Percentiles rank a stretch among this genome's conserved stretches.
Evolutionary conservation across 2,888 invertebrate genomes (phyloP).

Genomic region (Synanthedon myopaeformis): DNA sequence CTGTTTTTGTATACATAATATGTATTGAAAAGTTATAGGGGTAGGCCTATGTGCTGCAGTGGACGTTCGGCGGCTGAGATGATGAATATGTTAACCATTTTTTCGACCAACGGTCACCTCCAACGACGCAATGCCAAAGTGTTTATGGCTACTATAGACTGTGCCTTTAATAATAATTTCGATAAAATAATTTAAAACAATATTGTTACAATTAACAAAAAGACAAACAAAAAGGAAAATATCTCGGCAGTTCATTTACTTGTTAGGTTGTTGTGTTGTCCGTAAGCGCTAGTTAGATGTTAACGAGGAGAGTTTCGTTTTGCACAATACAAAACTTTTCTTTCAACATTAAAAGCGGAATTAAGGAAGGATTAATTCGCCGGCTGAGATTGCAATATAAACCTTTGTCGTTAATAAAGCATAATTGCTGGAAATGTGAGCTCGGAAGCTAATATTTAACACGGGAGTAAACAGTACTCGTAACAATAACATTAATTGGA

Average conservation of each 20-base stretch:
- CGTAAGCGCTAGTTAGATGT: conserved; percentile 21
- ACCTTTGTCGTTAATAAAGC: conserved; percentile 14
- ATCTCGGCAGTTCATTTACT: conserved; percentile 25
- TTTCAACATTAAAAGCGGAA: conserved; percentile 33
- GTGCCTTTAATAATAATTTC: too few relatives aligned
- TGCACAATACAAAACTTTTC: conserved; percentile 35
- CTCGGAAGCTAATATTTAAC: conserved; percentile 9
- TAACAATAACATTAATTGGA: neutral
- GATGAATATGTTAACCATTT: too few relatives aligned
- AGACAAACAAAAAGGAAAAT: conserved; percentile 19
- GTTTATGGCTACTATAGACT: too few relatives aligned
- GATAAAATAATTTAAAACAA: too few relatives aligned
- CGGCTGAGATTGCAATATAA: conserved; percentile 28
- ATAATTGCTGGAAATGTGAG: conserved; percentile 13
- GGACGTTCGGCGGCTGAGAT: too few relatives aligned
- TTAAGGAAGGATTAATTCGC: conserved; percentile 35
- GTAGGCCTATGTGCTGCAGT: too few relatives aligned
- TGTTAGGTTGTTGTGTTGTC: conserved; percentile 29
- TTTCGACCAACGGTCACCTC: too few relatives aligned
- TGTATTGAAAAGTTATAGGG: too few relatives aligned
- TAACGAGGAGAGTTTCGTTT: conserved; percentile 16
- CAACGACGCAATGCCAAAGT: too few relatives aligned
- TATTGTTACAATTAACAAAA: neutral
- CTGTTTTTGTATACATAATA: too few relatives aligned
- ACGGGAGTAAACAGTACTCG: conserved; percentile 4